Base-by-base conservation (phyloP, 2,797 vertebrate genomes). In the Gallinago nigripennis region DNA sequence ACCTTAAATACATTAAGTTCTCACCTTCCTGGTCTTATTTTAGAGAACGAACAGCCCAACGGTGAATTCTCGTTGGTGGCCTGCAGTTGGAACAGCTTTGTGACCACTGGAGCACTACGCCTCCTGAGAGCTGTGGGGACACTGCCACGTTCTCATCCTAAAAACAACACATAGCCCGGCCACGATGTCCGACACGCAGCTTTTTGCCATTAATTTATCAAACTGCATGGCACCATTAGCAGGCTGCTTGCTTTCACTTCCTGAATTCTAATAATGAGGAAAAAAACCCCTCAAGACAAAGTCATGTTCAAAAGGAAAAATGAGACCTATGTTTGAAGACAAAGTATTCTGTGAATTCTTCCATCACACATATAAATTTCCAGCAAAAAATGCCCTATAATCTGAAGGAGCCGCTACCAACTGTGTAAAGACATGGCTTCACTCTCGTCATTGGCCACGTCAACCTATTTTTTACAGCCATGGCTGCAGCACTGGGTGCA, bases 161-260 rank as follows among this genome's bases (percentile, higher is more conserved):
- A 11, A n/a, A 12, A 6, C 1, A 2, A 28, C 30, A 37, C 23
- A 14, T 0, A 85, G 76, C 41, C n/a, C 1, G 4, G 39, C 30
- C 17, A 7, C 1, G 4, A 4, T 21, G 21, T 20, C 58, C 25
- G 9, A 60, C 50, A 51, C 30, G 15, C 23, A n/a, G 41, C 31
- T 39, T 58, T 41, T 41, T 37, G 12, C 39, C 56, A 11, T 64
- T 31, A 5, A 17, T 35, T 69, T 46, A 60, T 64, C 30, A 39
- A 66, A 48, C 57, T 30, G 23, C 33, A 20, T 13, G 37, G 57
- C 18, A 53, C 50, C 39, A 6, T 73, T 35, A 48, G 51, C 25
- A 43, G 27, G 37, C 13, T 24, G 20, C n/a, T 31, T 46, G 51
- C 53, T 43, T 41, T 71, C 28, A 37, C 54, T 37, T 76, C 54